Base-by-base conservation (phyloP, 1,140 invertebrate species). In the Micrasema minimum region DNA sequence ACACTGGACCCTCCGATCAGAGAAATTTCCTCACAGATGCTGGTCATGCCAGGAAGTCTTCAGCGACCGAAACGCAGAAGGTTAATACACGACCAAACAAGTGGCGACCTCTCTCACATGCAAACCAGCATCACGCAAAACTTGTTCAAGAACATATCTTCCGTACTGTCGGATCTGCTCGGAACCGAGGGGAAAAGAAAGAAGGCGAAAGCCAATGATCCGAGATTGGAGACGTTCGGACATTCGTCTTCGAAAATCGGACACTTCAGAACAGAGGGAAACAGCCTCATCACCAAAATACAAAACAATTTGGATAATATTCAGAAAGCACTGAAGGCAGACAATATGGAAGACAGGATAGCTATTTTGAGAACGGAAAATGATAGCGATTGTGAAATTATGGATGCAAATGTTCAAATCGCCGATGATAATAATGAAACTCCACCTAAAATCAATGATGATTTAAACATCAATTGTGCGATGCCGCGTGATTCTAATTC, bases 1-100 rank as follows among this genome's bases (percentile, higher is more conserved):
- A 43, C 64, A 18, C 11, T 74, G 12, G 66, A 62, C 31, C 64
- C 41, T n/a, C 72, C 72, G n/a, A 64, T 53, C 2, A 6, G 10
- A n/a, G 66, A 68, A 5, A 22, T 62, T 3, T 62, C 59, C 4
- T 23, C 38, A 9, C 59, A 62, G 23, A 18, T 53, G 9, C 5
- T 37, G n/a, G 65, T 45, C n/a, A 12, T 23, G 2, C 23, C 41
- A 18, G 11, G 9, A 10, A 1, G 14, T 4, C 6, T 48, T 16
- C 37, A 48, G 11, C 14, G 22, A 22, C 38, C 45, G 0, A 71
- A 71, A 22, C 53, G 41, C 7, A 7, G 50, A 18, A 62, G 43
- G 48, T 31, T 64, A 16, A 26, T 50, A 6, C 43, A 70, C 9
- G 57, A 64, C 20, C 50, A 23, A 11, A 6, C 11, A 1, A 9